Base-by-base conservation (phyloP, 2,888 invertebrate genomes). In the Harpalus rufipes region DNA sequence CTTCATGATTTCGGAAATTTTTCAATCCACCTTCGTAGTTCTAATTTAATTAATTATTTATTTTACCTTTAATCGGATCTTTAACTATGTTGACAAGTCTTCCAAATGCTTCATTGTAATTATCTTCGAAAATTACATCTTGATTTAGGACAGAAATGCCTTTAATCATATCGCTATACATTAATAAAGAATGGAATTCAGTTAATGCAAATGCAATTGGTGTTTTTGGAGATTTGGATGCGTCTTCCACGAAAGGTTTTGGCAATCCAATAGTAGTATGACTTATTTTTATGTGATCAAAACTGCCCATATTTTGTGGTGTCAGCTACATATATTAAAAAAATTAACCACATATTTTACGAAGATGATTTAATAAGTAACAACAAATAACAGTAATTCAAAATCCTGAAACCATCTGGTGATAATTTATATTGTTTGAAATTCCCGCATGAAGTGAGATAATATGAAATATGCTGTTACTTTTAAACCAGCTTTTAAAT, bases 101-200 rank as follows among this genome's bases (percentile, higher is more conserved):
- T 0, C 97, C 98, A 89, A 95, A 94, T 5, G 94, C 93, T 92
- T 96, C 97, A 51, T 95, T 94, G 88, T 95, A 96, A 86, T 94
- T 92, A 87, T 98, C 98, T 91, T 97, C 96, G 90, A 96, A 96
- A 16, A 98, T 95, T 8, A 96, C 90, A 89, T 97, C 96, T 88
- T 97, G 95, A 91, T 97, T 97, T 8, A 98, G 92, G 4, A 97
- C 91, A 85, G 97, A 98, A 56, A 98, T 93, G 0, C 96, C 97
- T 90, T 96, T 96, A 0, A 98, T 94, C 86, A 95, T 94, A 90
- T 97, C 96, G 0, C 94, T 92, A 90, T 96, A 98, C 87, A 98
- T 94, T 10, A 98, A 92, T 1, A 98, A 91, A 0, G 96, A 95
- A 91, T 99, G 98, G 91, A 97, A 98, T 90, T 98, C 96, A 0